Conservation (phyloP, 2,888 invertebrate species). For the Watsonalla cultraria region DNA sequence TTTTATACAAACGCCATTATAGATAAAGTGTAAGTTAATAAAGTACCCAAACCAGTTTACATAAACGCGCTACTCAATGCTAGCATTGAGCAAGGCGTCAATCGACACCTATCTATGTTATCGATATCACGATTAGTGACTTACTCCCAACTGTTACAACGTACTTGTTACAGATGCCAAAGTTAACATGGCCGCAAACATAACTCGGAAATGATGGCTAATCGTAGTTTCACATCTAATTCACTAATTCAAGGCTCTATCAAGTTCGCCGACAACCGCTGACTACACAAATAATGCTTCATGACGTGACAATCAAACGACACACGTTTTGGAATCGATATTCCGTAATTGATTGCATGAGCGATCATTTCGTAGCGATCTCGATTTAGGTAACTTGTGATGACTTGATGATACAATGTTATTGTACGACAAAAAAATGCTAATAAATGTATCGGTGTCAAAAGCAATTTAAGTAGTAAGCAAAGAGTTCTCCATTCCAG, state of each 20-base stretch:
- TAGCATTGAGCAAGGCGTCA: no score
- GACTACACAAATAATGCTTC: neutral
- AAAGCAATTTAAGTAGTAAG: no score
- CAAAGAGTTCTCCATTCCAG: no score
- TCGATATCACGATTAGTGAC: no score
- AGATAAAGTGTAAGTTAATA: no score
- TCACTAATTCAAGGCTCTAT: constrained; percentile 24
- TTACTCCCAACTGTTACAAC: neutral
- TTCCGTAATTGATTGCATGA: neutral
- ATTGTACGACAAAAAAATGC: no score
- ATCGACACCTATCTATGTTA: no score
- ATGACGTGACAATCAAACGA: neutral
- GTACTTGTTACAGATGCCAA: constrained; percentile 18
- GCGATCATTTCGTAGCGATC: neutral
- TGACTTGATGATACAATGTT: neutral
- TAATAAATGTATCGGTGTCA: no score
- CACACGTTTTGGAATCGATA: neutral
- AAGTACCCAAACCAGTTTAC: no score
- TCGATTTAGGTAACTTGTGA: neutral
- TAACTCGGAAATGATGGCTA: constrained; percentile 19
- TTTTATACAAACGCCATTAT: no score
- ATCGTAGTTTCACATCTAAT: constrained; percentile 25
- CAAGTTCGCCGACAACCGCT: constrained; percentile 20
- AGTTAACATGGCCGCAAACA: constrained; percentile 14
- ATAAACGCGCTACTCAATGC: no score